Conservation (phyloP, 1,140 invertebrate genomes). For the Drosophila yakuba region DNA sequence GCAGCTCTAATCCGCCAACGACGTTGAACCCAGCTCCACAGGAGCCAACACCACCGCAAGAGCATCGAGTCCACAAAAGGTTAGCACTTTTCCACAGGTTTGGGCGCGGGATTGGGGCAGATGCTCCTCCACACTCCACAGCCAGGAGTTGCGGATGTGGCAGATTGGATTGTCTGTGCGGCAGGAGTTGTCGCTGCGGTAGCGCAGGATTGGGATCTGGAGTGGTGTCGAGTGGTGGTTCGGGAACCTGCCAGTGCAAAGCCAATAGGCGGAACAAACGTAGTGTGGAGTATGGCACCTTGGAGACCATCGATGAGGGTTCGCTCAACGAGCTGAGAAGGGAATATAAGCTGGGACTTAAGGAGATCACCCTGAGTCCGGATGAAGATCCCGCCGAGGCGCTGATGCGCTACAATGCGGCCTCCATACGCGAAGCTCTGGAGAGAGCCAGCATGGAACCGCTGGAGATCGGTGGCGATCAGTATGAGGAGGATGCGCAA, state of each 20-base stretch:
- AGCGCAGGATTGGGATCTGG: not conserved
- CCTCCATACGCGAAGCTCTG: conserved; percentile 73
- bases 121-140: not conserved
- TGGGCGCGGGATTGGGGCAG: not conserved
- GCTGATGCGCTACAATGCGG: conserved; percentile 79
- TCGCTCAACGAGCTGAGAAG: conserved; percentile 69
- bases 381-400: conserved; percentile 80
- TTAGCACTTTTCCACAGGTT: conserved; percentile 58
- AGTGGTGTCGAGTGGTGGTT: not conserved
- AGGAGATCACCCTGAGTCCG: conserved; percentile 78
- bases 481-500: conserved; percentile 21
- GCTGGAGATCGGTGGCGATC: conserved; percentile 66
- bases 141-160: conserved; percentile 47
- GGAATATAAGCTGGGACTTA: conserved; percentile 69
- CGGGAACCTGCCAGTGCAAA: not conserved
- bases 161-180: conserved; percentile 49
- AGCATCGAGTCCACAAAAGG: conserved; percentile 71
- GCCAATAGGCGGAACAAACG: conserved; percentile 25
- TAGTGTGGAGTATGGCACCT: conserved; percentile 62
- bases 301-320: conserved; percentile 73
- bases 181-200: conserved; percentile 47
- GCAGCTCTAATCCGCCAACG: conserved; percentile 6
- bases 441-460: conserved; percentile 71
- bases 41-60: conserved; percentile 2
- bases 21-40: conserved; percentile 16